phyloP scores from a whole-genome alignment of 2,888 invertebrate species.

The Phengaris arion region DNA sequence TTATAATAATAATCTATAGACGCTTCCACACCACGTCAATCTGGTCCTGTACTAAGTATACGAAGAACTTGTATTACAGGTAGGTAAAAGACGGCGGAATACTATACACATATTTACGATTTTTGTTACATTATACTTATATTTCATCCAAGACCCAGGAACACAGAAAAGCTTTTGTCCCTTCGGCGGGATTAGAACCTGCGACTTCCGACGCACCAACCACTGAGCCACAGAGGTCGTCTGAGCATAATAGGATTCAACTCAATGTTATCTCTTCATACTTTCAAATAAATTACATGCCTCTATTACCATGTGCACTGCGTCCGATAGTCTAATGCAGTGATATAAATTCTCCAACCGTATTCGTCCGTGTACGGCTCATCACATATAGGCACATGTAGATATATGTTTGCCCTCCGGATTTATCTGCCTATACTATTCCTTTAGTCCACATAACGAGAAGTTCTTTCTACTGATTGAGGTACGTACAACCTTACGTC shows the following conservation, averaged over 20 bases:
- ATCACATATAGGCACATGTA: neutral
- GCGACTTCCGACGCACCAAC: no score
- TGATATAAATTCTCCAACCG: constrained; percentile 6
- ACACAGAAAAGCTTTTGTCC: no score
- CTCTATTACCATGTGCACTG: neutral
- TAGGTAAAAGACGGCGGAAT: no score
- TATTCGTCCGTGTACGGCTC: neutral
- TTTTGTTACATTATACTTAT: no score
- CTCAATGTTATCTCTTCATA: neutral
- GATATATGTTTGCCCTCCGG: neutral
- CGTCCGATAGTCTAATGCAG: neutral
- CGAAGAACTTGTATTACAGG: no score
- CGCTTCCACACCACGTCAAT: no score
- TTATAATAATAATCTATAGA: no score
- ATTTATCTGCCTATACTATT: neutral
- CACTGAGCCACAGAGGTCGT: no score
- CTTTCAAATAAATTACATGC: neutral
- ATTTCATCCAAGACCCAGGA: no score
- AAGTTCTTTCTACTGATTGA: neutral
- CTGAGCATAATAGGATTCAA: neutral
- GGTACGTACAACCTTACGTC: neutral
- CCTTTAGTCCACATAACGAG: neutral
- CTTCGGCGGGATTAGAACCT: no score
- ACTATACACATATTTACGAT: no score
- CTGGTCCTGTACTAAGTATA: no score